Conservation (phyloP, 2,797 vertebrate species). For the Crax fasciolata region DNA sequence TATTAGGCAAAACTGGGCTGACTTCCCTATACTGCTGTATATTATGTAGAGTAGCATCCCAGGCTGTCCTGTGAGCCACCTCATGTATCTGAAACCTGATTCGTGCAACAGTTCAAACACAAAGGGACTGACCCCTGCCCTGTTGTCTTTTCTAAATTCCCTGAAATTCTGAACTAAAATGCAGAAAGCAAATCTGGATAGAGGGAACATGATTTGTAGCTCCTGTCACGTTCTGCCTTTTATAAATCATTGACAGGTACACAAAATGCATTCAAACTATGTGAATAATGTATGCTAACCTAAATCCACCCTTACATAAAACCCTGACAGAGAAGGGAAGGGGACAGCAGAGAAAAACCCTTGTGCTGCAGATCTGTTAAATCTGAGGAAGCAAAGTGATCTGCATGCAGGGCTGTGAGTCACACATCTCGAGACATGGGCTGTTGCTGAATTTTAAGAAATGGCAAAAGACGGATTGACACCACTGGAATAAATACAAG, state of each 20-base stretch:
- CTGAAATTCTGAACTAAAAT: neutral
- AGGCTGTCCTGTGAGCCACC: neutral
- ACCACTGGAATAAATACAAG: neutral
- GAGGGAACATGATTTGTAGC: neutral
- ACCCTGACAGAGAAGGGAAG: neutral
- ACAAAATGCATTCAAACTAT: fast-evolving
- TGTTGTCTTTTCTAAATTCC: fast-evolving
- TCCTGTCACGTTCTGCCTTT: neutral
- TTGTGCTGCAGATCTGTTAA: neutral
- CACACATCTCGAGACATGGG: fast-evolving
- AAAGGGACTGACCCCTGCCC: neutral
- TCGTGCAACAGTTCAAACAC: neutral
- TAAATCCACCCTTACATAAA: neutral
- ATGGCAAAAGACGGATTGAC: neutral
- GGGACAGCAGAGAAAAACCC: neutral
- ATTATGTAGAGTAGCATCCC: fast-evolving
- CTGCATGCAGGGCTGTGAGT: neutral
- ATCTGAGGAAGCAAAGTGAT: neutral
- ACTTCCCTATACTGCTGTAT: fast-evolving
- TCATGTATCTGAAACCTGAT: fast-evolving
- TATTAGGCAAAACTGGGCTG: neutral
- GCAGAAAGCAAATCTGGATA: neutral
- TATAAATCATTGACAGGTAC: neutral
- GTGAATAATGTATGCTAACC: neutral
- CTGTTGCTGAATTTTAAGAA: neutral